Base-by-base conservation (phyloP, 2,797 vertebrate species). In the Streptopelia turtur region DNA sequence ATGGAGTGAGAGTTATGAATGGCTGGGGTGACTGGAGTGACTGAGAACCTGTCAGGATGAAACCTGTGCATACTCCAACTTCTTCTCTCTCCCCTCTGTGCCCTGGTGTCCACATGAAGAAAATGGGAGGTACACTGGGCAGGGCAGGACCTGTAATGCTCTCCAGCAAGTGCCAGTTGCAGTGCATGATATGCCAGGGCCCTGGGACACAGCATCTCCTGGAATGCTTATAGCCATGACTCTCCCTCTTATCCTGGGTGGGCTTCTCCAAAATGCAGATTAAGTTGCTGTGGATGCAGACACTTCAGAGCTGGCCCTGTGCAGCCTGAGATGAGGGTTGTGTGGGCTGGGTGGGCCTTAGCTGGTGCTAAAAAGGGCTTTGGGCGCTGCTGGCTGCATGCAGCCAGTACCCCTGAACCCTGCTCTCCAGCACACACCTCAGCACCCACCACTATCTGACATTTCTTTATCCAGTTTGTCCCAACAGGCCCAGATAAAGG, bases 141-240 rank as follows among this genome's bases (percentile, higher is more conserved):
- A 47, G 31, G 72, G 37, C 24, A 47, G 31, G 72, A 47, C 27
- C 55, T 52, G 55, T 50, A 39, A 1, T 9, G 9, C 16, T 4
- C 3, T 12, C 30, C 12, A 35, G 65, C 25, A 53, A 6, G 16
- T 72, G 28, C 16, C 27, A 31, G 21, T 49, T 6, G 4, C 27
- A n/a, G 57, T 2, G 8, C 0, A 1, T 15, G 50, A 6, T 0
- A 0, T 60, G 24, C 14, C 25, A 9, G 31, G 22, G 31, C 21
- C 18, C 47, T 74, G 25, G 23, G 28, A 16, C 10, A 39, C 43
- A 15, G 25, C 2, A 1, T 56, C 30, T 63, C 43, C 87, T 55
- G 33, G 5, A 23, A 16, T 5, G 14, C 16, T 55, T 61, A 33
- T 41, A 79, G 23, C 45, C 47, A 56, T 2, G 3, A 5, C 31